Evolutionary conservation across 1,140 invertebrate species (phyloP).

Genomic region (Mya arenaria): DNA sequence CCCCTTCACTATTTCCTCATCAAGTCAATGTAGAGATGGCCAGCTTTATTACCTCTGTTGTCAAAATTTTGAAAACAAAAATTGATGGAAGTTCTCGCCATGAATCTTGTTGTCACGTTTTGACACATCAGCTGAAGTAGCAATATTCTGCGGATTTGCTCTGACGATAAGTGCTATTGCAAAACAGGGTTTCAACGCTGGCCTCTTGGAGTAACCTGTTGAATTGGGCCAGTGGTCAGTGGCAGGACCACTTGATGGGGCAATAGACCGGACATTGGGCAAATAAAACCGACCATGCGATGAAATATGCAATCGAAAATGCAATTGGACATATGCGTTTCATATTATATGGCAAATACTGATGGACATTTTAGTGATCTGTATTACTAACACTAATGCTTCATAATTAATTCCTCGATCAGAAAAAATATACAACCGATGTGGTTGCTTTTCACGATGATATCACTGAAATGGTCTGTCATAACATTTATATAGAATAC

Average conservation of each 20-base stretch:
- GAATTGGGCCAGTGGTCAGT: background rate
- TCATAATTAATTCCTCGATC: too few relatives aligned
- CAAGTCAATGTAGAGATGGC: conserved; percentile 3
- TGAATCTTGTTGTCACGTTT: conserved; percentile 15
- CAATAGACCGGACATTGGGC: conserved; percentile 24
- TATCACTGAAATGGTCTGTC: too few relatives aligned
- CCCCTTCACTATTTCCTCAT: conserved; percentile 14
- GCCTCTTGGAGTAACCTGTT: conserved; percentile 29
- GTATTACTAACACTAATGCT: too few relatives aligned
- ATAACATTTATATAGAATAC: too few relatives aligned
- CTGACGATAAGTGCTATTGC: background rate
- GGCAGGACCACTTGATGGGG: conserved; percentile 42
- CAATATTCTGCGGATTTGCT: background rate
- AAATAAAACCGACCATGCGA: conserved; percentile 37
- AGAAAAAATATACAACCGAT: too few relatives aligned
- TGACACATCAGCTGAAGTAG: conserved; percentile 36
- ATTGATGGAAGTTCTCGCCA: conserved; percentile 50
- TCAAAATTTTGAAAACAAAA: conserved; percentile 57
- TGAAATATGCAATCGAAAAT: conserved; percentile 50
- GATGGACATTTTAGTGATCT: conserved; percentile 28
- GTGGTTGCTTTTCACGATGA: too few relatives aligned
- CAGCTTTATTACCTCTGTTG: conserved; percentile 51
- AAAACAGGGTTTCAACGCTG: conserved; percentile 7
- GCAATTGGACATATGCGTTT: conserved; percentile 55
- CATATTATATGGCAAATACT: conserved; percentile 49